Evolutionary conservation across 2,888 invertebrate species (phyloP).

Genomic region (Metallyticus violacea): DNA sequence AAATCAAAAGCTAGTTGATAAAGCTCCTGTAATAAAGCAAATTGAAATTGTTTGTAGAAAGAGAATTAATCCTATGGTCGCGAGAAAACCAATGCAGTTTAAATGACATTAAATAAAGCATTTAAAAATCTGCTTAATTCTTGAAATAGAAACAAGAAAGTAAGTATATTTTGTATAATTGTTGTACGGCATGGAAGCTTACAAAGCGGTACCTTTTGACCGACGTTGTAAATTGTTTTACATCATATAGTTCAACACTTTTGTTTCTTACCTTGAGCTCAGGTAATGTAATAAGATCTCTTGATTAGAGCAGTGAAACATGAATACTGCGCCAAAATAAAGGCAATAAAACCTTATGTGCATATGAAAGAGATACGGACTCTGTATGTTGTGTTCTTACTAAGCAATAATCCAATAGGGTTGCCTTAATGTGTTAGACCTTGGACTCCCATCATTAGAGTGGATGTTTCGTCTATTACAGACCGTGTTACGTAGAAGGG

Average conservation of each 20-base stretch:
- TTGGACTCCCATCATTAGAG: conserved; percentile 16
- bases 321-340: background rate
- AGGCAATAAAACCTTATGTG: background rate
- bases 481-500: background rate
- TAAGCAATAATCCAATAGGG: conserved; percentile 3
- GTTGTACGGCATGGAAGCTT: no score
- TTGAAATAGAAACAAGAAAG: no score
- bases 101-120: no score
- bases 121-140: no score
- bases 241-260: background rate
- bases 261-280: background rate
- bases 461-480: conserved; percentile 13
- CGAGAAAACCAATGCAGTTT: no score
- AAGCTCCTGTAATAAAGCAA: no score
- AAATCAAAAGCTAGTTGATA: no score
- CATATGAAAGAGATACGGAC: background rate
- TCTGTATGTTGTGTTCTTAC: background rate
- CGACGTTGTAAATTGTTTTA: background rate
- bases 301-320: background rate
- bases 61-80: no score
- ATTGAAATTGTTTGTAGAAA: no score
- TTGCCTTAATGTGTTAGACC: conserved; percentile 17
- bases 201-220: no score
- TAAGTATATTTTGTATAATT: no score
- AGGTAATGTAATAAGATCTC: background rate